Evolutionary conservation across 2,113 vertebrate genomes (phyloP).

Genomic region (Pungitius pungitius): DNA sequence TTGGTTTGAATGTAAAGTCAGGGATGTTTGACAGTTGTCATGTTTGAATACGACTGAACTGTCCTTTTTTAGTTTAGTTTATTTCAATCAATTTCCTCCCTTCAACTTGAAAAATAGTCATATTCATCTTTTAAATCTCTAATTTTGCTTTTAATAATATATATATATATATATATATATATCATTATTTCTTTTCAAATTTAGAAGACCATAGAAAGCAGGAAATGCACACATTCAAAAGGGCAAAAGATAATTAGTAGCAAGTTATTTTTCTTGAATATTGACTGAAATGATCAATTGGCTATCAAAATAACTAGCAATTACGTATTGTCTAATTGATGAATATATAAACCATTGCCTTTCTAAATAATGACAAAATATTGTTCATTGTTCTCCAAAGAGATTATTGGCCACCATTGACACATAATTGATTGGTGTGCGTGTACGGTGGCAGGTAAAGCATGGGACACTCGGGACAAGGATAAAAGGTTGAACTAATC

Average conservation of each 20-base stretch:
- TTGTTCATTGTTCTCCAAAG: background rate
- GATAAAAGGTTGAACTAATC: constrained; percentile 50
- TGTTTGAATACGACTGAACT: background rate
- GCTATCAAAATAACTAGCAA: background rate
- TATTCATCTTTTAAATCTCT: background rate
- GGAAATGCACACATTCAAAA: background rate
- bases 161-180: too few relatives aligned
- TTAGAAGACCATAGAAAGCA: background rate
- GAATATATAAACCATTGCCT: background rate
- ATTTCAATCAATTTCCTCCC: background rate
- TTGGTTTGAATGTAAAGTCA: background rate
- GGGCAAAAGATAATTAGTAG: background rate
- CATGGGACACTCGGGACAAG: constrained; percentile 26
- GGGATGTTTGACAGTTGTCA: constrained; percentile 1
- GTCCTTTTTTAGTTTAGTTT: background rate
- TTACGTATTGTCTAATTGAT: background rate
- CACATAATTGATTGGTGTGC: background rate
- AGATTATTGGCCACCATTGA: background rate
- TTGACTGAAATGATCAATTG: background rate
- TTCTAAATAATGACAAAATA: background rate
- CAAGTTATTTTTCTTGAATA: background rate
- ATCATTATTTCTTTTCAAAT: too few relatives aligned
- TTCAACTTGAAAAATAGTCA: background rate
- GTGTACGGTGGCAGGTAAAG: constrained; percentile 24
- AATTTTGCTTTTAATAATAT: background rate